Conservation (phyloP, 2,888 invertebrate genomes). For the Erebia aethiops region DNA sequence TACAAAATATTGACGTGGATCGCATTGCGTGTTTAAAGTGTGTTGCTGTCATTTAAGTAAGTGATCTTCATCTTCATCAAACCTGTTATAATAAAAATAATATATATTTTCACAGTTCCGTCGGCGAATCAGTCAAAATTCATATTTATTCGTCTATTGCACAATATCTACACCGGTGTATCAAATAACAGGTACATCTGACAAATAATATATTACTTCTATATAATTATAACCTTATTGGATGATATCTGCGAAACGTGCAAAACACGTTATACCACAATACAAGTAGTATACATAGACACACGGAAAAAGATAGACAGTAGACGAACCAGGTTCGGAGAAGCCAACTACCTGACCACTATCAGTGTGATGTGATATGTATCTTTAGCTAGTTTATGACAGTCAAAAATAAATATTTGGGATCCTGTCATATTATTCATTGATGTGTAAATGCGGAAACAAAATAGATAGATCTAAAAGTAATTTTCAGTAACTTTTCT, state of each 20-base stretch:
- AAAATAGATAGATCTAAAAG: no score
- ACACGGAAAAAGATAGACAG: background rate
- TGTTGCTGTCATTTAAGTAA: no score
- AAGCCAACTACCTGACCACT: background rate
- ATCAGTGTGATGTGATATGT: no score
- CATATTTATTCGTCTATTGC: conserved; percentile 42
- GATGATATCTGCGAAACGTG: conserved; percentile 13
- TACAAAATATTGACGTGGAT: no score
- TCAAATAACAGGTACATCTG: conserved; percentile 53
- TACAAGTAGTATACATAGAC: conserved; percentile 3
- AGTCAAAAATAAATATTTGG: background rate
- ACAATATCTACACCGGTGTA: conserved; percentile 46
- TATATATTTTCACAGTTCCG: conserved; percentile 27
- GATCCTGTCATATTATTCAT: no score
- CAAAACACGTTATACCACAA: background rate
- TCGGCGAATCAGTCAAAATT: conserved; percentile 28
- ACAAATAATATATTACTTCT: conserved; percentile 45
- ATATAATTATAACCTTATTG: conserved; percentile 29
- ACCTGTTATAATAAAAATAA: background rate
- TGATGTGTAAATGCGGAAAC: no score
- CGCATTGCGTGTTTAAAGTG: no score
- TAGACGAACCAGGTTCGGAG: background rate
- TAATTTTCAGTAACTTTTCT: no score
- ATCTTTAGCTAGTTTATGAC: background rate
- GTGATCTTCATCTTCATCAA: no score